A percentile compares a stretch with the other conserved stretches of the same genome.
Conservation (phyloP, 2,888 invertebrate genomes). For the Platerodrilus igneus region DNA sequence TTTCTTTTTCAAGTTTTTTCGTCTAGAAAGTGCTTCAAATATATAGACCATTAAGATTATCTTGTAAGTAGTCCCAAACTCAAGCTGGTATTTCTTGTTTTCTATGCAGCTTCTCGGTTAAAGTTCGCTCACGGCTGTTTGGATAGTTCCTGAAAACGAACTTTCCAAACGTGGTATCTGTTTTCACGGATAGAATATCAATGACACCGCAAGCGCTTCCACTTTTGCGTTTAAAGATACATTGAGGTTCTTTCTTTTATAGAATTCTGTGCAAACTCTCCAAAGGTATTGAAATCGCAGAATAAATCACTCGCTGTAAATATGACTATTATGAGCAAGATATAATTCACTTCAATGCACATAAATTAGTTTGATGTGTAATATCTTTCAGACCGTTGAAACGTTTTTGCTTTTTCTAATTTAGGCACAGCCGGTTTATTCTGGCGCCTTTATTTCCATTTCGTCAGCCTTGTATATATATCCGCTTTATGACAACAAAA, state of each 20-base stretch:
- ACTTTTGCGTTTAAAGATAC: conserved; percentile 25
- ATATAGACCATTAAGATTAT: conserved; percentile 15
- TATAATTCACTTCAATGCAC: conserved; percentile 8
- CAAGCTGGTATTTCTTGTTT: conserved; percentile 21
- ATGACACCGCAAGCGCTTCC: conserved; percentile 33
- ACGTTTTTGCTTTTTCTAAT: too few relatives aligned
- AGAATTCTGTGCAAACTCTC: conserved; percentile 19
- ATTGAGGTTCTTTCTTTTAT: conserved; percentile 15
- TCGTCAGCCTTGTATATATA: too few relatives aligned
- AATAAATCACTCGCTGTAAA: conserved; percentile 27
- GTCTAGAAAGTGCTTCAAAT: too few relatives aligned
- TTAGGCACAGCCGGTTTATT: too few relatives aligned
- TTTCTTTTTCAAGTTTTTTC: too few relatives aligned
- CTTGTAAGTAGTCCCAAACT: conserved; percentile 13
- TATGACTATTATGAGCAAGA: conserved; percentile 23
- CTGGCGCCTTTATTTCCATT: too few relatives aligned
- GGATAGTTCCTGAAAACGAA: conserved; percentile 32
- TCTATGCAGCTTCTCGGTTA: conserved; percentile 29
- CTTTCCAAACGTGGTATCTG: conserved; percentile 36
- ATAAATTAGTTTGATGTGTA: conserved; percentile 13
- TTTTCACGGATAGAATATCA: conserved; percentile 37
- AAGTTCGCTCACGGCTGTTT: conserved; percentile 31
- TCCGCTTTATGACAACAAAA: too few relatives aligned
- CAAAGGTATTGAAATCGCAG: conserved; percentile 26
- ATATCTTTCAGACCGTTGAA: too few relatives aligned